These are phyloP conservation scores for Ammodytes marinus DNA, from an alignment of 2,113 vertebrate genomes.

Conservation along the genomic window DNA sequence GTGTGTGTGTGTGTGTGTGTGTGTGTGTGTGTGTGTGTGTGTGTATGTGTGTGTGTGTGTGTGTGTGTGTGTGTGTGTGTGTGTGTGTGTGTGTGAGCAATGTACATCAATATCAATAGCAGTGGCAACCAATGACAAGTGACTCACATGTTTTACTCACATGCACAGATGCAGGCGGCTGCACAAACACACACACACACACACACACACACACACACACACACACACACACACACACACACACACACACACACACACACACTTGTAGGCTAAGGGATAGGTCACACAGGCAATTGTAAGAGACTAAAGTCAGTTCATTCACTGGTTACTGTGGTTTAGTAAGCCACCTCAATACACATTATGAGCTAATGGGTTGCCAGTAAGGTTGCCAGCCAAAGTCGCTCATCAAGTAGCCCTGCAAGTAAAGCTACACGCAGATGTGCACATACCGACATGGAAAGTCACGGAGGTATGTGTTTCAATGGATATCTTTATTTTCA, in stretches of 20 bases:
- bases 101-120: slow-evolving; percentile 88
- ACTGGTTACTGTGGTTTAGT: no score
- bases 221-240: no score
- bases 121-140: slow-evolving; percentile 82
- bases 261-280: background rate
- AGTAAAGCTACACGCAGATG: background rate
- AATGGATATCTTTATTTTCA: background rate
- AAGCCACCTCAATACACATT: no score
- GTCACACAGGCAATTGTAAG: no score
- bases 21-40: no score
- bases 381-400: background rate
- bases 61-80: slow-evolving; percentile 13
- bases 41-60: slow-evolving; percentile 3
- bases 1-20: no score
- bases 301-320: background rate
- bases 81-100: slow-evolving; percentile 48
- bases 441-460: background rate
- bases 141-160: slow-evolving; percentile 79
- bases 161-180: slow-evolving; percentile 18
- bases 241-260: no score
- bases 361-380: background rate
- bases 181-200: slow-evolving; percentile 10
- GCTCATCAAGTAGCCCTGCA: background rate
- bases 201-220: no score
- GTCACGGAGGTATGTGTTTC: background rate